Conservation (phyloP, 2,888 invertebrate genomes). For the Diachrysia chrysitis region DNA sequence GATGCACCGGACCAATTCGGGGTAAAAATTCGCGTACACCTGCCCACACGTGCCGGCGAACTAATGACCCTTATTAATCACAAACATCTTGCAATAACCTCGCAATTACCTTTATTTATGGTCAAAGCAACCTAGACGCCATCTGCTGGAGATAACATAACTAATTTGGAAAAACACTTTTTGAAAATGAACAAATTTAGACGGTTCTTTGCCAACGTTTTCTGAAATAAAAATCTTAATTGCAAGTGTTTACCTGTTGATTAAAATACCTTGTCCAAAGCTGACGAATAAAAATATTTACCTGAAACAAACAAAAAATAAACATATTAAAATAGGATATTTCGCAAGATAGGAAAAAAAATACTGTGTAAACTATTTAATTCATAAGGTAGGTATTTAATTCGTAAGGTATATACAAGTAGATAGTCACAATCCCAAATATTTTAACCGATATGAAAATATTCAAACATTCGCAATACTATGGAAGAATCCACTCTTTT, state of each 20-base stretch:
- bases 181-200: background rate
- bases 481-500: no score
- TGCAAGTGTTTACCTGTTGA: background rate
- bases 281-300: conserved; percentile 28
- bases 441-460: no score
- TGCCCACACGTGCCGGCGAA: background rate
- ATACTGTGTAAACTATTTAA: no score
- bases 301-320: conserved; percentile 45
- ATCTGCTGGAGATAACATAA: background rate
- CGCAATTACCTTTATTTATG: conserved; percentile 5
- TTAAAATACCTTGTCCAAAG: background rate
- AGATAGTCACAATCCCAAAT: no score
- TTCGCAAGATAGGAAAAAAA: background rate
- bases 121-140: background rate
- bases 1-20: background rate
- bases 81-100: background rate
- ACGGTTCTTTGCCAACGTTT: background rate
- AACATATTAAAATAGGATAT: background rate
- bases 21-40: background rate
- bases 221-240: background rate
- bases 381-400: no score
- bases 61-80: background rate
- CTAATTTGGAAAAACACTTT: no score
- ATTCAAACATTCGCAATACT: no score
- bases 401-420: no score